Percentiles rank a stretch among this genome's conserved stretches.
These are phyloP conservation scores for Acomys russatus DNA, from an alignment of 2,797 vertebrate species.

Conservation along the genomic window DNA sequence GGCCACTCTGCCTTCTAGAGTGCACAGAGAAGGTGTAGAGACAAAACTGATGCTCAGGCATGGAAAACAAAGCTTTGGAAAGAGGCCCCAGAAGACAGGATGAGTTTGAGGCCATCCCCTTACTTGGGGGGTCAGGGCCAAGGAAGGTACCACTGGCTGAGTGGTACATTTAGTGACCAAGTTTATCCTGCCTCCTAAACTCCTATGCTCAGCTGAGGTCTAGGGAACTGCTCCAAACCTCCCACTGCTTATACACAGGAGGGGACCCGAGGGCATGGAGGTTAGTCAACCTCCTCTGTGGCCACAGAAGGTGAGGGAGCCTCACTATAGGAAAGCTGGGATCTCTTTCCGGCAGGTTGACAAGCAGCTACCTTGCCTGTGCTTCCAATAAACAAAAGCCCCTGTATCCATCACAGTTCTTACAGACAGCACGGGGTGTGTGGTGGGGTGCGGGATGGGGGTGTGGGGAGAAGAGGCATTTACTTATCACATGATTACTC, in stretches of 20 bases:
- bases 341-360: neutral
- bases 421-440: neutral
- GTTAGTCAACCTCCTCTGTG: neutral
- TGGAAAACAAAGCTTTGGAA: neutral
- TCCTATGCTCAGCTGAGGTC: neutral
- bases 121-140: neutral
- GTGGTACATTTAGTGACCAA: neutral
- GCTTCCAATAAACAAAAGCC: slow-evolving; percentile 61
- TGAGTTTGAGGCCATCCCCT: neutral
- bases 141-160: neutral
- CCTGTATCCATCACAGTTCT: slow-evolving; percentile 12
- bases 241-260: neutral
- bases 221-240: neutral
- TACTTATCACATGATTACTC: slow-evolving; percentile 62
- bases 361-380: neutral
- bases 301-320: neutral
- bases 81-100: slow-evolving; percentile 19
- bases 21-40: neutral
- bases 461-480: slow-evolving; percentile 14
- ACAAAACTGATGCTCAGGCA: neutral
- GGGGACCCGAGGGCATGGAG: neutral
- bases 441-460: neutral
- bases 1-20: neutral
- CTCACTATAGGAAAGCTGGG: neutral
- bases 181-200: neutral